Base-by-base conservation (phyloP, 1,140 invertebrate species). In the Octopus bimaculoides region DNA sequence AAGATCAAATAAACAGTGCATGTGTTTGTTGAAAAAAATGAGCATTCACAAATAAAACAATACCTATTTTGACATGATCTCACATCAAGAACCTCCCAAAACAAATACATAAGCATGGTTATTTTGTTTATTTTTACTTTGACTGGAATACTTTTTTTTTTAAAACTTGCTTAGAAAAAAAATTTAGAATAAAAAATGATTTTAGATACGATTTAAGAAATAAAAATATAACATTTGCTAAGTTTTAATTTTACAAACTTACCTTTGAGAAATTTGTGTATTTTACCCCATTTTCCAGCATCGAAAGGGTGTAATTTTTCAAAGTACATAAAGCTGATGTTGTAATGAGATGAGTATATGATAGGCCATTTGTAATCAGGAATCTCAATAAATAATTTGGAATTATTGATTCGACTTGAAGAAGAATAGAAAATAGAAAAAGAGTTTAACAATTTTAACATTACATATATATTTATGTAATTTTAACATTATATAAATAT, bases 241-340 rank as follows among this genome's bases (percentile, higher is more conserved):
- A 78, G 61, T 61, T n/a, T 66, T 10, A 55, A 54, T 54, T 77
- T 54, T 54, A 10, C 52, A 75, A 54, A 61, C n/a, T 54, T 84
- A 95, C 94, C 92, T 93, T 91, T 87, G 91, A 93, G 86, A 82
- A 88, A 88, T n/a, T 86, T 78, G 83, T 86, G 87, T 2, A 96
- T 93, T 87, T 94, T 93, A 77, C 93, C 93, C 94, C 95, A 96
- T 92, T 96, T 97, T 83, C 92, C 92, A 4, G 95, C 92, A 92
- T 97, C 95, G 90, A 97, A 96, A n/a, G 95, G 93, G 92, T 96
- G 95, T 20, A 95, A 90, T 87, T 93, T 95, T 90, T 96, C 94
- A 75, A 96, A 89, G 14, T 94, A 94, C 85, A 92, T 90, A 87
- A 96, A 95, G n/a, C 92, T 91, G 79, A 97, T 95, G 90, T 96